Conservation (phyloP, 2,113 vertebrate species). For the Thomomys bottae region DNA sequence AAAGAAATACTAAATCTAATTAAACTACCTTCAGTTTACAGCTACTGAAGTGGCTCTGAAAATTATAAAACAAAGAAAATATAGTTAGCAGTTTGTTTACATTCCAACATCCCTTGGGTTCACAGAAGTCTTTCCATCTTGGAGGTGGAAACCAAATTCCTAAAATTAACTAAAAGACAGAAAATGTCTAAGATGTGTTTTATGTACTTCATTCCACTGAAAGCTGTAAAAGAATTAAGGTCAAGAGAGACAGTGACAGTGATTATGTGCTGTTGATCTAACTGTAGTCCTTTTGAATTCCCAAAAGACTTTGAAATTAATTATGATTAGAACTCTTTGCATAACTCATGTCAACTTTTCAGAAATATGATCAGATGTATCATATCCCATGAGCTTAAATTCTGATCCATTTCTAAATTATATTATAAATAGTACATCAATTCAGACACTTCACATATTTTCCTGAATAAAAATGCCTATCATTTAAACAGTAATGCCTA, state of each 20-base stretch:
- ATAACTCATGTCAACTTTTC: constrained; percentile 23
- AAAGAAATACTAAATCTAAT: constrained; percentile 18
- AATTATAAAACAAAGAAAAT: constrained; percentile 22
- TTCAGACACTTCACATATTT: constrained; percentile 48
- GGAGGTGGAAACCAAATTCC: constrained; percentile 5
- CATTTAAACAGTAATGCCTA: constrained; percentile 28
- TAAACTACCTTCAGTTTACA: constrained; percentile 36
- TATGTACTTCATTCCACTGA: neutral
- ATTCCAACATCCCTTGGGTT: neutral
- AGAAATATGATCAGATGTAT: constrained; percentile 42
- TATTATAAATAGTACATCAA: constrained; percentile 22
- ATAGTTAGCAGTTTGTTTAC: neutral
- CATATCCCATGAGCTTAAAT: constrained; percentile 21
- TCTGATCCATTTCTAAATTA: constrained; percentile 46
- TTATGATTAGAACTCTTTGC: constrained; percentile 9
- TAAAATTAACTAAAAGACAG: neutral
- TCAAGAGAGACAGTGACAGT: neutral
- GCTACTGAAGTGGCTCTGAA: neutral
- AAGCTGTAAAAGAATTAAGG: neutral
- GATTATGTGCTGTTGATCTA: neutral
- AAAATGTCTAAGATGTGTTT: neutral
- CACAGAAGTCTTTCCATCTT: neutral
- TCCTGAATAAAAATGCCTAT: constrained; percentile 31
- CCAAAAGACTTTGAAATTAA: constrained; percentile 24
- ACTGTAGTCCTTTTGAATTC: neutral